Percentiles rank a stretch among this genome's conserved stretches.
These are phyloP conservation scores for Isurus oxyrinchus DNA, from an alignment of 2,113 vertebrate species.

Conservation along the genomic window DNA sequence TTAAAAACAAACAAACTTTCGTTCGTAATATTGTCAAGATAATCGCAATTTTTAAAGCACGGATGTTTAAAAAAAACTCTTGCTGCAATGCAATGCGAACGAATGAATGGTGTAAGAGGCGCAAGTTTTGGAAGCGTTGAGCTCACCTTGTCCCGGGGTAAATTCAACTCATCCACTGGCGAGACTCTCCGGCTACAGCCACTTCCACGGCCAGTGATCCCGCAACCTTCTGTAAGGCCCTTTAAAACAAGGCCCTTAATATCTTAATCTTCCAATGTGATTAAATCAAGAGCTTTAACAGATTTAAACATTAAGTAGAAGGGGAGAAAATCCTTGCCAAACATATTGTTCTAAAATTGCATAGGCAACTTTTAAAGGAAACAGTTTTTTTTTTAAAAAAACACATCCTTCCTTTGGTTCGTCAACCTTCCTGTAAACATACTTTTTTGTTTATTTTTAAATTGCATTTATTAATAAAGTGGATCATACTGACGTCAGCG, in stretches of 20 bases:
- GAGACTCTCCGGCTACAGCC: neutral
- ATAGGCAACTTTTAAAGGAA: conserved; percentile 7
- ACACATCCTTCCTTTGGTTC: conserved; percentile 15
- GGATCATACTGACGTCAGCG: conserved; percentile 30
- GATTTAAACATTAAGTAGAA: conserved; percentile 23
- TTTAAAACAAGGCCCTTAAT: conserved; percentile 79
- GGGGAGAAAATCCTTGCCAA: neutral
- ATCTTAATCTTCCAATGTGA: conserved; percentile 71
- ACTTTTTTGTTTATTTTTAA: conserved; percentile 30
- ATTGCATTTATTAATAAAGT: conserved; percentile 29
- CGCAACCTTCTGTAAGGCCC: conserved; percentile 56
- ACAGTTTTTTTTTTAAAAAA: neutral
- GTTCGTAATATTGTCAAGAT: neutral
- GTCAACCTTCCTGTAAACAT: conserved; percentile 26
- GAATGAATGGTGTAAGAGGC: too few species aligned
- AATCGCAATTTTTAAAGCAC: neutral
- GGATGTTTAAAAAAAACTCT: neutral
- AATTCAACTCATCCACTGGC: neutral
- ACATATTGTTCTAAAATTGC: neutral
- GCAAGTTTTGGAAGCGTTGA: neutral
- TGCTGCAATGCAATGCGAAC: neutral
- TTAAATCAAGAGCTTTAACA: conserved; percentile 53
- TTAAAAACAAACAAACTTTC: conserved; percentile 14
- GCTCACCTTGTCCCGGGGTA: neutral
- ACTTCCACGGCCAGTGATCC: conserved; percentile 46